Base-by-base conservation (phyloP, 2,113 vertebrate species). In the Centrocercus urophasianus region DNA sequence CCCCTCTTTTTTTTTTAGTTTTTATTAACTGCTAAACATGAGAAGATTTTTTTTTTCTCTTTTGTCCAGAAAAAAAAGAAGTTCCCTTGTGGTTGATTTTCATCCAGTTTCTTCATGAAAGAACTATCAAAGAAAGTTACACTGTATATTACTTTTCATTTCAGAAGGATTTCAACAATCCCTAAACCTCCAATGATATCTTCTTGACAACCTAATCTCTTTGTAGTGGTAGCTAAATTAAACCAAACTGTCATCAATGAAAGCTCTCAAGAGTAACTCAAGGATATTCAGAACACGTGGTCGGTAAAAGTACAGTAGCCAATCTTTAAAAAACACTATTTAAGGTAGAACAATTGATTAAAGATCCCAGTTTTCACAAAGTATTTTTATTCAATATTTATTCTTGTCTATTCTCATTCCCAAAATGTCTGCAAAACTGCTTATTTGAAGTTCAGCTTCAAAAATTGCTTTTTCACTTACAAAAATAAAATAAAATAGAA, bases 201-300 rank as follows among this genome's bases (percentile, higher is more conserved):
- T 88, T 93, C 86, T 91, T 95, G 89, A 95, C 95, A 96, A 95
- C 69, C 72, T 95, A 88, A 93, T 95, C 89, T 95, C 94, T 95
- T 93, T 88, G 60, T 95, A 93, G 93, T 75, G 36, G 72, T 91
- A 91, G 65, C 82, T 94, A 93, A 96, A 94, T 96, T 95, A 96
- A 96, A 96, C 91, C 87, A 91, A 94, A 94, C 91, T 94, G 87
- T 83, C 95, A 96, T 86, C 75, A 95, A 45, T 91, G 71, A 77
- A 94, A 91, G 50, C 87, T 87, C 93, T 95, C 93, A 94, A 87
- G 87, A 93, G 64, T 83, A 89, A 92, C 64, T 89, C 78, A 93
- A 89, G 78, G 71, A 96, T 89, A 91, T 89, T 93, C 87, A 77
- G 78, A 81, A 73, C n/a, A 65, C 38, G 28, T 63, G 19, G 76